A percentile compares a stretch with the other conserved stretches of the same genome.
Evolutionary conservation across 1,140 invertebrate genomes (phyloP).

Genomic region (Drosophila arizonae): DNA sequence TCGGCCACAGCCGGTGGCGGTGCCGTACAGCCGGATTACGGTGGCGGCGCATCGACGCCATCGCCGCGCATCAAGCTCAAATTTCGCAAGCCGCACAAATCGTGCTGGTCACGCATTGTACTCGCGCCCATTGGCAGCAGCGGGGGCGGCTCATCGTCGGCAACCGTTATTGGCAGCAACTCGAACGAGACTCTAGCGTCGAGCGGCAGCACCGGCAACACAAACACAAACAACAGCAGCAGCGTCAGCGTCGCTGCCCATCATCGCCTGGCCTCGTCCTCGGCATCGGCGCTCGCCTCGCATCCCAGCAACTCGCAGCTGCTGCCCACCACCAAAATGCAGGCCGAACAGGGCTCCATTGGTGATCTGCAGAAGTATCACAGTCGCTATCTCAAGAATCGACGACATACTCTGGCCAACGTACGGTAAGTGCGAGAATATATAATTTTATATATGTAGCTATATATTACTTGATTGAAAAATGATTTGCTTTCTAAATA

Average conservation of each 20-base stretch:
- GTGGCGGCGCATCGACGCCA: constrained; percentile 68
- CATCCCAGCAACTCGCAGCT: constrained; percentile 76
- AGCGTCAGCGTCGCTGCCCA: constrained; percentile 68
- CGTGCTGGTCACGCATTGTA: constrained; percentile 77
- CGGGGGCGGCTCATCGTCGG: constrained; percentile 52
- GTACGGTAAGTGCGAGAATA: constrained; percentile 88
- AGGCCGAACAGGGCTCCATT: constrained; percentile 94
- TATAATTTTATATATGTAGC: too few species aligned
- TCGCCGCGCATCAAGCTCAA: constrained; percentile 81
- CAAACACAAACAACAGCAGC: constrained; percentile 79
- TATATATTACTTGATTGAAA: too few species aligned
- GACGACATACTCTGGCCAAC: constrained; percentile 92
- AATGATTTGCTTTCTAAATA: too few species aligned
- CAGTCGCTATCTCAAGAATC: constrained; percentile 90
- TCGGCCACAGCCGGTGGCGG: constrained; percentile 37
- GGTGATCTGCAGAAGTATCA: constrained; percentile 93
- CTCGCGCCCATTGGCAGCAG: constrained; percentile 67
- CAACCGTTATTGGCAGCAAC: constrained; percentile 75
- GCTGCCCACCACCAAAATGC: constrained; percentile 87
- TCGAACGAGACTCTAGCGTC: constrained; percentile 75
- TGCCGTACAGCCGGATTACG: constrained; percentile 44
- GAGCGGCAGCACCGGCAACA: constrained; percentile 62
- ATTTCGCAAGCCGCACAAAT: constrained; percentile 80
- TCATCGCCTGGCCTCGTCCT: constrained; percentile 67
- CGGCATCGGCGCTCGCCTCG: constrained; percentile 70